Conservation (phyloP, 2,888 invertebrate species). For the Lacanobia oleracea region DNA sequence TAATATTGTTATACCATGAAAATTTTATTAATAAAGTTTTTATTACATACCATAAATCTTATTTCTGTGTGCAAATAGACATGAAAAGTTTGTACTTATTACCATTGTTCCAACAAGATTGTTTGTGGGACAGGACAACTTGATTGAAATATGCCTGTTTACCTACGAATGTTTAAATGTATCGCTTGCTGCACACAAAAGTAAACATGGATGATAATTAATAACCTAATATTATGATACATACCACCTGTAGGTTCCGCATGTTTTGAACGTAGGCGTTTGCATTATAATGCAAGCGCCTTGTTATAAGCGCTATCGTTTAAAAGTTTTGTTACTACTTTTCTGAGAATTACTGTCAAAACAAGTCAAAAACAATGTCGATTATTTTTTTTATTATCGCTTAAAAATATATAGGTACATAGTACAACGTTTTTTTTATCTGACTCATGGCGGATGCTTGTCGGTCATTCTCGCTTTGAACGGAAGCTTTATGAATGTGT, state of each 20-base stretch:
- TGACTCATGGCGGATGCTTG: slow-evolving; percentile 82
- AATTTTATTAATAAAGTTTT: slow-evolving; percentile 76
- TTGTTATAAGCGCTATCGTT: background rate
- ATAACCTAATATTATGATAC: background rate
- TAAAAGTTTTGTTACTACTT: background rate
- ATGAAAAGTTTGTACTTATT: background rate
- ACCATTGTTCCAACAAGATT: background rate
- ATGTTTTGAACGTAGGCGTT: background rate
- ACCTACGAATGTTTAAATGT: slow-evolving; percentile 7
- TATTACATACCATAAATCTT: slow-evolving; percentile 45
- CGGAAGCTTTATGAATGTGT: slow-evolving; percentile 81
- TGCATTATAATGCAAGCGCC: slow-evolving; percentile 3
- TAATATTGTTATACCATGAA: slow-evolving; percentile 76
- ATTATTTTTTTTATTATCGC: slow-evolving; percentile 43
- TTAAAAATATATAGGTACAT: slow-evolving; percentile 50
- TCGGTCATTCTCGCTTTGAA: slow-evolving; percentile 66
- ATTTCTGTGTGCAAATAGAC: background rate
- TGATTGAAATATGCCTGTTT: slow-evolving; percentile 16
- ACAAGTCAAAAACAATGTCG: slow-evolving; percentile 14
- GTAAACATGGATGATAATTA: background rate
- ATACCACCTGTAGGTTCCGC: background rate
- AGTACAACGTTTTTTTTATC: slow-evolving; percentile 57
- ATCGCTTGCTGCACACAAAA: background rate
- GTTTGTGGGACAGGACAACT: background rate
- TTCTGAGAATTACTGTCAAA: slow-evolving; percentile 34